phyloP scores from a whole-genome alignment of 2,888 invertebrate species.

The Drosophila mulleri region DNA sequence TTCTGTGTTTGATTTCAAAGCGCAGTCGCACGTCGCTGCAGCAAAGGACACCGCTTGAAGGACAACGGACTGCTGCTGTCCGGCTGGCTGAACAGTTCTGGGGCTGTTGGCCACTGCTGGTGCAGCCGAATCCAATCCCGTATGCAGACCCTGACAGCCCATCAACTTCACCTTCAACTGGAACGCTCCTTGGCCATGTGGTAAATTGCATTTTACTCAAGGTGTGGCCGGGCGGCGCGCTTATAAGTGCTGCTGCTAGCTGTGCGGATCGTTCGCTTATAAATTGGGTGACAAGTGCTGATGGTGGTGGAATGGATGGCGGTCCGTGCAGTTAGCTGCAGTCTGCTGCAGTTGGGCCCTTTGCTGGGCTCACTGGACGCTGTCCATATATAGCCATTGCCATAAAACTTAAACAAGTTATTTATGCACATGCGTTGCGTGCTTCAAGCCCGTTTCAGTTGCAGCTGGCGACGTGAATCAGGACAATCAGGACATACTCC shows the following conservation, averaged over 20 bases:
- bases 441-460: slow-evolving; percentile 64
- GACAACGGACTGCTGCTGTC: slow-evolving; percentile 1
- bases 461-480: slow-evolving; percentile 53
- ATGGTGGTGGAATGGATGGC: slow-evolving; percentile 1
- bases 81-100: background rate
- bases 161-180: slow-evolving; percentile 37
- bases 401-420: slow-evolving; percentile 79
- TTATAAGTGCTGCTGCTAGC: slow-evolving; percentile 42
- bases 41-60: background rate
- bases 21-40: slow-evolving; percentile 15
- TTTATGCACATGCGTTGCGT: slow-evolving; percentile 76
- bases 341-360: background rate
- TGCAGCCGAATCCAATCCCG: slow-evolving; percentile 8
- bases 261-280: slow-evolving; percentile 54
- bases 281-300: slow-evolving; percentile 68
- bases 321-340: slow-evolving; percentile 1
- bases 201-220: slow-evolving; percentile 71
- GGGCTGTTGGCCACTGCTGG: background rate
- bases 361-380: slow-evolving; percentile 25
- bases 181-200: slow-evolving; percentile 24
- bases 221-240: slow-evolving; percentile 56
- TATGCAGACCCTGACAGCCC: slow-evolving; percentile 41
- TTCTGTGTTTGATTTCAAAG: slow-evolving; percentile 67
- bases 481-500: slow-evolving; percentile 29
- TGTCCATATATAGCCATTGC: slow-evolving; percentile 47